A percentile compares a stretch with the other conserved stretches of the same genome.
Conservation (phyloP, 2,797 vertebrate genomes). For the Cyclura pinguis region DNA sequence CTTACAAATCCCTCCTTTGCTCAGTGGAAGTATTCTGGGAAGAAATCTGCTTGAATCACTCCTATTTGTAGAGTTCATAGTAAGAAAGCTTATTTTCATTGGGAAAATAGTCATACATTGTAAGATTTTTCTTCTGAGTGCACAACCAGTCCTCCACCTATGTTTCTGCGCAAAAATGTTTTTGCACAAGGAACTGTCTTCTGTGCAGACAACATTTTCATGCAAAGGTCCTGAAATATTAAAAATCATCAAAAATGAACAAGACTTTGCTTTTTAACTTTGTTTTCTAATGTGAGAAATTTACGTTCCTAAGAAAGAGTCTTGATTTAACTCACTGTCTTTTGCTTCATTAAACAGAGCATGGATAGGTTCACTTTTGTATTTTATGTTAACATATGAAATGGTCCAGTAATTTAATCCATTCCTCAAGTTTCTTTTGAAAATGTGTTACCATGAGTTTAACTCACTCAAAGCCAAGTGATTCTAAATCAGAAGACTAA, state of each 20-base stretch:
- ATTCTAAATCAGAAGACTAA: not conserved
- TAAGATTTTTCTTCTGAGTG: too few species aligned
- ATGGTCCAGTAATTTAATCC: not conserved
- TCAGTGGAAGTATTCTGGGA: not conserved
- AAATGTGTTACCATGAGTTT: not conserved
- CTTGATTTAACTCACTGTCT: not conserved
- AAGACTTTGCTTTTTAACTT: too few species aligned
- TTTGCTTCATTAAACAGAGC: not conserved
- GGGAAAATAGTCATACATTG: too few species aligned
- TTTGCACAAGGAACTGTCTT: too few species aligned
- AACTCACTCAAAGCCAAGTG: not conserved
- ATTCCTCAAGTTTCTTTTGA: not conserved
- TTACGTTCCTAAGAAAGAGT: too few species aligned
- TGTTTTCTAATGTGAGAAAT: too few species aligned
- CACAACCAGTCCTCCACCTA: too few species aligned
- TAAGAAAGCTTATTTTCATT: too few species aligned
- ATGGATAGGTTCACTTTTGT: not conserved
- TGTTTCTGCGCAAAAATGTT: too few species aligned
- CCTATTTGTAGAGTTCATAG: not conserved
- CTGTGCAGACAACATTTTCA: too few species aligned
- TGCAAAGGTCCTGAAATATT: too few species aligned
- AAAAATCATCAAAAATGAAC: too few species aligned
- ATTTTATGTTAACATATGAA: constrained; percentile 8
- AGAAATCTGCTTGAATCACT: not conserved
- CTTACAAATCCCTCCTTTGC: not conserved